Evolutionary conservation across 2,797 vertebrate species (phyloP), one percentile per base, ranked within the genome.

Genomic region (Eurystomus glaucurus): DNA sequence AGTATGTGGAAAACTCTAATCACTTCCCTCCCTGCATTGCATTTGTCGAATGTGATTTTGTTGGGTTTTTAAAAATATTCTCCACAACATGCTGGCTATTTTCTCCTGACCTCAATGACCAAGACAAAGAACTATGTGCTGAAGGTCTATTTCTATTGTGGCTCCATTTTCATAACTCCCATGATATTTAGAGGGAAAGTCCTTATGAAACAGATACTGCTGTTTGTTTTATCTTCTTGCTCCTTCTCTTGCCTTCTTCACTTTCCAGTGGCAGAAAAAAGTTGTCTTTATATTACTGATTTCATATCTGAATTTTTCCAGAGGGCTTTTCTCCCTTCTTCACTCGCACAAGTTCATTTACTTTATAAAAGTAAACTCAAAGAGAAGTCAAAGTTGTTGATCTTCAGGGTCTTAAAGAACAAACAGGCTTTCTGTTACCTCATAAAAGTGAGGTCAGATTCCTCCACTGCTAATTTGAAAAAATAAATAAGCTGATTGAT

Each of bases 41-140:
- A 64, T 92, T 91, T 64, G 8, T 75, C 35, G 66, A 45, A 75
- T 1, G 0, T 46, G 23, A 85, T 71, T 95, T 81, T 88, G 7
- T 39, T 64, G 18, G 10, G 14, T 4, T 43, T 89, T 91, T 71
- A 39, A 82, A 80, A 3, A 14, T 50, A 86, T 39, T 61, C 82
- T 7, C 10, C 33, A 65, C 13, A 66, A 5, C 0, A 0, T 45
- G 9, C 4, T 43, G 17, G 14, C 5, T 75, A 3, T 79, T 89
- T 80, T 62, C 37, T 69, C 14, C 29, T 79, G 46, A 83, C 16
- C 10, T 77, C 68, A 79, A 25, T 28, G 51, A 87, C 28, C 11
- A 57, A 68, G 31, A 45, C 8, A 16, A 75, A n/a, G 21, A 94
- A 89, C 70, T 51, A 70, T 2, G 1, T 28, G 14, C 48, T 55